Evolutionary conservation across 2,888 invertebrate genomes (phyloP).

Genomic region (Epinotia bilunana): DNA sequence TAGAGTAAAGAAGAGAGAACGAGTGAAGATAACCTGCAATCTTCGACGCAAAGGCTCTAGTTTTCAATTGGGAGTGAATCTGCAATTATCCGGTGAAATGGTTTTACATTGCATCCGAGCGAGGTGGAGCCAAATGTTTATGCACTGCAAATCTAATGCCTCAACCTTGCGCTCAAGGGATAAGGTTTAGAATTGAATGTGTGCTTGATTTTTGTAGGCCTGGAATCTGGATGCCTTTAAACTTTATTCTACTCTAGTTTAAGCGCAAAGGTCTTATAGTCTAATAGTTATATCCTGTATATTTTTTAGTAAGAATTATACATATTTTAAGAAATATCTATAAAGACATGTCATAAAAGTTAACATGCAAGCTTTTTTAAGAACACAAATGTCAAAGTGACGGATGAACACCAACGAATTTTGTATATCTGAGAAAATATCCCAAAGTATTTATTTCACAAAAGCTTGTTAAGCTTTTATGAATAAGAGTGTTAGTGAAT

Average conservation of each 20-base stretch:
- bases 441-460: too few species aligned
- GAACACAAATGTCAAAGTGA: too few species aligned
- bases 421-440: too few species aligned
- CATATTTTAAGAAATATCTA: too few species aligned
- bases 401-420: too few species aligned
- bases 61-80: conserved; percentile 50
- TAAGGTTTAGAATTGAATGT: not conserved
- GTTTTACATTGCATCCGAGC: conserved; percentile 53
- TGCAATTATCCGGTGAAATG: conserved; percentile 53
- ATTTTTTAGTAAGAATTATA: too few species aligned
- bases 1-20: not conserved
- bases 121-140: conserved; percentile 55
- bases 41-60: conserved; percentile 43
- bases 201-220: not conserved
- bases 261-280: too few species aligned
- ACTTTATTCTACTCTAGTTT: conserved; percentile 2
- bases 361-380: too few species aligned
- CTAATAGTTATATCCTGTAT: too few species aligned
- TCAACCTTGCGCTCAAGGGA: not conserved
- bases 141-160: conserved; percentile 44
- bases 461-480: too few species aligned
- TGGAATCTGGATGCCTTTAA: conserved; percentile 21
- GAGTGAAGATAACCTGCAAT: not conserved
- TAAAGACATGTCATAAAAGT: too few species aligned
- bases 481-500: not conserved